A percentile compares a stretch with the other conserved stretches of the same genome.
These are phyloP conservation scores for Crambe crambe DNA, from an alignment of 37 sponge, comb jelly and placozoan species.

Conservation along the genomic window DNA sequence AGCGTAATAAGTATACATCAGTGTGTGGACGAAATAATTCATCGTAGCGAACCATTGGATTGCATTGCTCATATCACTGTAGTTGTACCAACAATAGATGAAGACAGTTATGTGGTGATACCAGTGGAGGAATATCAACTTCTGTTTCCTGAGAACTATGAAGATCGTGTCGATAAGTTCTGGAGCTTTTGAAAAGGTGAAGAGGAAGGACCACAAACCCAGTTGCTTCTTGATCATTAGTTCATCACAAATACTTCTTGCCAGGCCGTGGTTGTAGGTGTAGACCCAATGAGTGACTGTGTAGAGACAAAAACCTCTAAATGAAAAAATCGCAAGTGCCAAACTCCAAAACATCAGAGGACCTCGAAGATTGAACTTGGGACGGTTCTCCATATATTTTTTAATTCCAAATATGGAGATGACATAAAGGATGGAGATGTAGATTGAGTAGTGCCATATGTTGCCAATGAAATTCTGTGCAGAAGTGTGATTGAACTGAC, in stretches of 20 bases:
- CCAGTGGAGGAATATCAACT: slow-evolving; percentile 93
- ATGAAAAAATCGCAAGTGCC: slow-evolving; percentile 47
- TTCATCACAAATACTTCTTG: not conserved
- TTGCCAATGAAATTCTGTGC: slow-evolving; percentile 18
- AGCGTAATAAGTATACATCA: slow-evolving; percentile 95
- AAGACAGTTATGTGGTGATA: slow-evolving; percentile 97
- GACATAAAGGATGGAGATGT: slow-evolving; percentile 61
- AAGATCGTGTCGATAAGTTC: slow-evolving; percentile 90
- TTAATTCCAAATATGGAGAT: slow-evolving; percentile 38
- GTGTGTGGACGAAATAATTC: slow-evolving; percentile 86
- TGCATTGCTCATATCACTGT: slow-evolving; percentile 9
- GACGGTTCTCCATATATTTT: slow-evolving; percentile 54
- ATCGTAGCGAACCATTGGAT: slow-evolving; percentile 75
- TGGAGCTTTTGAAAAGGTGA: slow-evolving; percentile 77
- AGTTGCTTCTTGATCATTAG: not conserved
- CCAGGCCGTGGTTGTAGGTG: not conserved
- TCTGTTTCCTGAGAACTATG: slow-evolving; percentile 83
- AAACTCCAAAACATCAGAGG: slow-evolving; percentile 71
- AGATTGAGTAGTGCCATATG: slow-evolving; percentile 60
- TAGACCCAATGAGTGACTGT: not conserved
- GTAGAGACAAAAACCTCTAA: slow-evolving; percentile 27
- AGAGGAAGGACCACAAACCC: slow-evolving; percentile 72
- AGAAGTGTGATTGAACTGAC: not conserved
- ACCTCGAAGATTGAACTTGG: slow-evolving; percentile 48
- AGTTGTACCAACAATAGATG: slow-evolving; percentile 86